Evolutionary conservation across 2,113 vertebrate genomes (phyloP).

Genomic region (Isichthys henryi): DNA sequence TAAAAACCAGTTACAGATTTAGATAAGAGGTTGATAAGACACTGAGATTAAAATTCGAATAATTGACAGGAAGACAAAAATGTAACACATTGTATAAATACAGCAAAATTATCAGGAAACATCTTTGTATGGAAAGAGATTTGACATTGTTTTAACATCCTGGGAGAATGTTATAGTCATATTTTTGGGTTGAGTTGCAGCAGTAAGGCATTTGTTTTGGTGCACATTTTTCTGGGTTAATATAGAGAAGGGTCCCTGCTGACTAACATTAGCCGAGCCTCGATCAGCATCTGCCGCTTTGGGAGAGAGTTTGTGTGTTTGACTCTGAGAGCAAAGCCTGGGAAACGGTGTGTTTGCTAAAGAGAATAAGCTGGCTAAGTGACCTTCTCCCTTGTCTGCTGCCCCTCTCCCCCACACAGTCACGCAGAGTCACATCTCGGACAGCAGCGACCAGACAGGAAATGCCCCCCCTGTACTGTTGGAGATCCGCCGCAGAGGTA

Average conservation of each 20-base stretch:
- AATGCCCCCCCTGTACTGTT: background rate
- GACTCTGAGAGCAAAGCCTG: background rate
- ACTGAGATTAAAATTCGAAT: background rate
- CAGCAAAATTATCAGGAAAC: background rate
- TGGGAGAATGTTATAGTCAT: background rate
- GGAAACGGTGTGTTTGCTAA: conserved; percentile 25
- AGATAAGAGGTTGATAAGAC: background rate
- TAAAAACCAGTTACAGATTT: background rate
- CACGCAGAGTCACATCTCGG: conserved; percentile 17
- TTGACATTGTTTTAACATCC: background rate
- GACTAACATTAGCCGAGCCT: background rate
- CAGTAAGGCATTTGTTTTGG: background rate
- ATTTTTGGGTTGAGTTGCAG: background rate
- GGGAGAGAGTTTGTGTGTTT: conserved; percentile 23
- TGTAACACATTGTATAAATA: background rate
- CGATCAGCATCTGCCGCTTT: conserved; percentile 14
- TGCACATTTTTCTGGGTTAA: background rate
- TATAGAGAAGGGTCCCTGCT: background rate
- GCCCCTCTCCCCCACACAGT: conserved; percentile 19
- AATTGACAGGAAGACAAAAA: background rate
- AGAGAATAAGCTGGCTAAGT: background rate
- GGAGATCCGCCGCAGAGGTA: conserved; percentile 23
- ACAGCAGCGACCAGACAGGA: conserved; percentile 12
- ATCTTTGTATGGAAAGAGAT: background rate
- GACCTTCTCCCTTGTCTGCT: background rate